Percentiles rank a stretch among this genome's conserved stretches.
Conservation (phyloP, 2,113 vertebrate genomes). For the Eretmodus cyanostictus region DNA sequence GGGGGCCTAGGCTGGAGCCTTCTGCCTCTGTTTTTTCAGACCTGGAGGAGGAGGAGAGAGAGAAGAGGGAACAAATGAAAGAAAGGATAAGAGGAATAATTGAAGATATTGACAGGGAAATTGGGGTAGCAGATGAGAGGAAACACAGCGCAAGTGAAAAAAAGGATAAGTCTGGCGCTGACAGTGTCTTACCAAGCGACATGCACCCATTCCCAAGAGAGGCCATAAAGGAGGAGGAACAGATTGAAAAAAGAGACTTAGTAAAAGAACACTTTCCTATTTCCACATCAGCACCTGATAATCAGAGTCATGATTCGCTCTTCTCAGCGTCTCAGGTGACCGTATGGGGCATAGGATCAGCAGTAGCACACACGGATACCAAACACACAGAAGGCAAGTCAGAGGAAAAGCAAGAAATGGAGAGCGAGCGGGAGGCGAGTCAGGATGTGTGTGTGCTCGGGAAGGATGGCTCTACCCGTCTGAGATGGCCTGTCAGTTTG, state of each 20-base stretch:
- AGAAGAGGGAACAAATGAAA: conserved; percentile 61
- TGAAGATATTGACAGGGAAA: conserved; percentile 53
- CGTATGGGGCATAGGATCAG: background rate
- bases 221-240: conserved; percentile 9
- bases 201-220: background rate
- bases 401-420: background rate
- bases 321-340: background rate
- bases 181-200: background rate
- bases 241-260: conserved; percentile 18
- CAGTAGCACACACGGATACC: background rate
- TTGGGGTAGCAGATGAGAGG: conserved; percentile 8
- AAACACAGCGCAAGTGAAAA: background rate
- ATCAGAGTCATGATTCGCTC: background rate
- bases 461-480: conserved; percentile 79
- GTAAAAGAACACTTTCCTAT: conserved; percentile 6
- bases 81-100: conserved; percentile 53
- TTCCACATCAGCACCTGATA: conserved; percentile 18
- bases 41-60: conserved; percentile 76
- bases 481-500: conserved; percentile 87
- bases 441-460: conserved; percentile 78
- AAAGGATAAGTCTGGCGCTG: conserved; percentile 12
- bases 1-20: conserved; percentile 88
- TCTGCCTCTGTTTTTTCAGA: conserved; percentile 95
- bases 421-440: conserved; percentile 3
- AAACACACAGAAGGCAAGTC: background rate